Conservation (phyloP, 2,113 vertebrate genomes). For the Microcebus tavaratra region DNA sequence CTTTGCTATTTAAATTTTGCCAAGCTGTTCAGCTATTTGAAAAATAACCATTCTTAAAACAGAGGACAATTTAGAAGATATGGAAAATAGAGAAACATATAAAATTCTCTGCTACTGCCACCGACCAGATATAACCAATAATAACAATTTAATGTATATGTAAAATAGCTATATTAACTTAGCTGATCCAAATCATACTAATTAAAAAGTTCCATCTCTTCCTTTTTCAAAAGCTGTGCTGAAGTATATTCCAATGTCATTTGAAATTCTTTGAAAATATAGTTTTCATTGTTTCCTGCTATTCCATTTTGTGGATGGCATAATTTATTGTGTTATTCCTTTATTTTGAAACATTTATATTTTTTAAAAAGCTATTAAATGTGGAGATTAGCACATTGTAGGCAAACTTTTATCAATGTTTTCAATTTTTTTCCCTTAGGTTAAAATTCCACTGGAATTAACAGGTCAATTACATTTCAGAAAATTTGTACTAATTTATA, state of each 20-base stretch:
- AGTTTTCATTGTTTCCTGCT: conserved; percentile 10
- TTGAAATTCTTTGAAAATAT: conserved; percentile 3
- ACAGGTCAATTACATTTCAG: not conserved
- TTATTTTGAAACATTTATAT: not conserved
- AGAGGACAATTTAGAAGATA: conserved; percentile 28
- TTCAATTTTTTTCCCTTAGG: not conserved
- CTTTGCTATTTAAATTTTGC: not conserved
- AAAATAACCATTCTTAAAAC: conserved; percentile 28
- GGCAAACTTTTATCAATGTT: not conserved
- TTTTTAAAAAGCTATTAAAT: not conserved
- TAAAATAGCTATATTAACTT: not conserved
- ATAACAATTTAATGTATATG: not conserved
- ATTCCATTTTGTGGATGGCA: not conserved
- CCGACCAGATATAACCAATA: not conserved
- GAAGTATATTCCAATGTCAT: not conserved
- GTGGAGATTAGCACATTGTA: not conserved
- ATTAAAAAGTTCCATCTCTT: not conserved
- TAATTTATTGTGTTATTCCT: not conserved
- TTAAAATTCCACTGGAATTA: not conserved
- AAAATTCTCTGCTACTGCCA: not conserved
- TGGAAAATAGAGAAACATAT: not conserved
- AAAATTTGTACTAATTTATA: not conserved
- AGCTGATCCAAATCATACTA: not conserved
- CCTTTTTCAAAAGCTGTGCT: not conserved
- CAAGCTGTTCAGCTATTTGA: not conserved